phyloP scores from a whole-genome alignment of 2,888 invertebrate genomes.

The Catocala sponsa region DNA sequence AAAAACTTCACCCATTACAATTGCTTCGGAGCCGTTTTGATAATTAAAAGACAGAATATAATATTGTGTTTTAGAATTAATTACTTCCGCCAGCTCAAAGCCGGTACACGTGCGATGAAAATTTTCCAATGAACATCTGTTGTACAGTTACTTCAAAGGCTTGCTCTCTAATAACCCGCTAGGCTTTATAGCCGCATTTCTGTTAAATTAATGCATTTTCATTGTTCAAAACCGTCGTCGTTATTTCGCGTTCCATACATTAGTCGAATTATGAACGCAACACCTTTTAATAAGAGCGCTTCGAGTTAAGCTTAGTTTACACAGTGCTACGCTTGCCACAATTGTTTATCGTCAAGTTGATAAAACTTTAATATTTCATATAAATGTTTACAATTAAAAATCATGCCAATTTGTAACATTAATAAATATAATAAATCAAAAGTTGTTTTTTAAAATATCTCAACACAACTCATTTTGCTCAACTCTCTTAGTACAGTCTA shows the following conservation, averaged over 20 bases:
- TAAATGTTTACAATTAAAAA: too few species aligned
- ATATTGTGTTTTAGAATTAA: slow-evolving; percentile 41
- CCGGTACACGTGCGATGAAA: slow-evolving; percentile 42
- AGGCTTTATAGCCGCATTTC: slow-evolving; percentile 58
- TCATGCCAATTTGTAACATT: too few species aligned
- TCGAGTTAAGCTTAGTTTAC: slow-evolving; percentile 29
- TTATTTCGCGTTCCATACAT: slow-evolving; percentile 55
- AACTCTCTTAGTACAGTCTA: too few species aligned
- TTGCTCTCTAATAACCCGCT: slow-evolving; percentile 45
- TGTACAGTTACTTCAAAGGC: slow-evolving; percentile 60
- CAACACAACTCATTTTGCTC: too few species aligned
- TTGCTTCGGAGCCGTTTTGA: slow-evolving; percentile 21
- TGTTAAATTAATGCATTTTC: slow-evolving; percentile 67
- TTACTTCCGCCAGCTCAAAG: slow-evolving; percentile 37
- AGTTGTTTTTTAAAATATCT: too few species aligned
- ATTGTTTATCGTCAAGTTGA: too few species aligned
- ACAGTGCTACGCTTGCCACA: neutral
- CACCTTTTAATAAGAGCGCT: slow-evolving; percentile 48
- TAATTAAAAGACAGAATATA: slow-evolving; percentile 29
- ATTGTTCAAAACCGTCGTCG: slow-evolving; percentile 54
- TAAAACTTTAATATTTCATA: too few species aligned
- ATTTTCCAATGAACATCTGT: slow-evolving; percentile 58
- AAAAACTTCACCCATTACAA: slow-evolving; percentile 11
- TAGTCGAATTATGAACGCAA: slow-evolving; percentile 60
- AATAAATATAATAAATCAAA: too few species aligned